phyloP scores from a whole-genome alignment of 1,140 invertebrate species.

The Gryon sp. region DNA sequence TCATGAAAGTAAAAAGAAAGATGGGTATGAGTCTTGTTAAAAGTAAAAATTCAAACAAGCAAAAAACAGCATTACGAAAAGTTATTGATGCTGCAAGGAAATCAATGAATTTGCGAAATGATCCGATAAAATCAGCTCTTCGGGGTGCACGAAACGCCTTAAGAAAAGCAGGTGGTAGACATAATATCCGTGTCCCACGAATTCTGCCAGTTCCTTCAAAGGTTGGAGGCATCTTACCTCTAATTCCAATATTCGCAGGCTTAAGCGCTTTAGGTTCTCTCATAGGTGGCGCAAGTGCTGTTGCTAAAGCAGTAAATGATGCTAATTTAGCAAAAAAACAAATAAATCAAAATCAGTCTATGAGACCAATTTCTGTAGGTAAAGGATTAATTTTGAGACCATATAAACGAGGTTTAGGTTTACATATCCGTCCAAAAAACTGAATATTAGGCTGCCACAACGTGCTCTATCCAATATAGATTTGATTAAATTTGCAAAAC shows the following conservation, averaged over 20 bases:
- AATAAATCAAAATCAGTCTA: background rate
- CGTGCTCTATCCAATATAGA: conserved; percentile 58
- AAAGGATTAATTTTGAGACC: background rate
- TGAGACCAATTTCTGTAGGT: background rate
- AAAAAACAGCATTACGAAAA: too few species aligned
- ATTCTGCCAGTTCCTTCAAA: too few species aligned
- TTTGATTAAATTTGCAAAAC: conserved; percentile 48
- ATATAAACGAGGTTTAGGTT: background rate
- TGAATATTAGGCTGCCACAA: conserved; percentile 6
- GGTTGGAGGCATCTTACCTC: too few species aligned
- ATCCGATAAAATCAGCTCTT: too few species aligned
- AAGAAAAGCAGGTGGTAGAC: too few species aligned
- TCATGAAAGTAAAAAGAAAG: background rate
- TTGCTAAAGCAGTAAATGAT: background rate
- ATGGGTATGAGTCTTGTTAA: too few species aligned
- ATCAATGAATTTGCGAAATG: too few species aligned
- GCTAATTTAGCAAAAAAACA: background rate
- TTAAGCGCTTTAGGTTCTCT: background rate
- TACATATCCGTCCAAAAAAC: conserved; percentile 1
- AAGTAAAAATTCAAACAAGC: too few species aligned
- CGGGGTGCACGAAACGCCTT: too few species aligned
- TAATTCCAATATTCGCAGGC: conserved; percentile 6
- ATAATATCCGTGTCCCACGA: too few species aligned
- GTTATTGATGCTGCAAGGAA: too few species aligned
- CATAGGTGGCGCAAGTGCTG: background rate